Evolutionary conservation across 92 coral and sea anemone genomes (phyloP).

Genomic region (Actinostola sp.): DNA sequence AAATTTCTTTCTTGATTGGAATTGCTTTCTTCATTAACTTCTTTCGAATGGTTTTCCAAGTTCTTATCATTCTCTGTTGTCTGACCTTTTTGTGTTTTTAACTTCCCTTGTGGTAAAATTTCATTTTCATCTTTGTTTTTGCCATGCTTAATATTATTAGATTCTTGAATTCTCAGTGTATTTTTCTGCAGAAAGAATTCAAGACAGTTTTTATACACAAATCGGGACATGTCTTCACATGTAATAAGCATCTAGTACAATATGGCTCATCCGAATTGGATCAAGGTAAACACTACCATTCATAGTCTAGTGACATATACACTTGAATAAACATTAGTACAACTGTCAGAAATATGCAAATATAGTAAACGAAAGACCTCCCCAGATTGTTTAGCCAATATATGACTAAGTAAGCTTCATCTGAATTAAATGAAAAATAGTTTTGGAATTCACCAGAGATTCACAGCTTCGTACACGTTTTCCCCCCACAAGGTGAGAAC

Average conservation of each 20-base stretch:
- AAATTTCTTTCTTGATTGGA: background rate
- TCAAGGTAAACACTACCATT: too few relatives aligned
- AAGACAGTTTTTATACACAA: background rate
- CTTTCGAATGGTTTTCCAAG: background rate
- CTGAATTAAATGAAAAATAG: too few relatives aligned
- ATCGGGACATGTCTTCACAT: too few relatives aligned
- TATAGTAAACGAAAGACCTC: too few relatives aligned
- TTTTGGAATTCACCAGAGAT: background rate
- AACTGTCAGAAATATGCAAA: too few relatives aligned
- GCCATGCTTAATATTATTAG: background rate
- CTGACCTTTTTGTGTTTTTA: background rate
- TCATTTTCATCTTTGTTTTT: background rate
- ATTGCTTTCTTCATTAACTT: background rate
- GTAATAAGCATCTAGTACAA: too few relatives aligned
- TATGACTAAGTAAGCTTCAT: too few relatives aligned
- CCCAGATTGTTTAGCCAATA: too few relatives aligned
- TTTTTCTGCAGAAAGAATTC: background rate
- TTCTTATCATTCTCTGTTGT: background rate
- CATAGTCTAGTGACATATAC: too few relatives aligned
- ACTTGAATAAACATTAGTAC: too few relatives aligned
- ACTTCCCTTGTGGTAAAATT: slow-evolving; percentile 8
- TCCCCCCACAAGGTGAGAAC: background rate
- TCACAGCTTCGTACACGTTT: background rate
- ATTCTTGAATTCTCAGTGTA: background rate
- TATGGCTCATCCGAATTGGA: too few relatives aligned